phyloP scores from a whole-genome alignment of 2,113 vertebrate species.

The Pandion haliaetus region DNA sequence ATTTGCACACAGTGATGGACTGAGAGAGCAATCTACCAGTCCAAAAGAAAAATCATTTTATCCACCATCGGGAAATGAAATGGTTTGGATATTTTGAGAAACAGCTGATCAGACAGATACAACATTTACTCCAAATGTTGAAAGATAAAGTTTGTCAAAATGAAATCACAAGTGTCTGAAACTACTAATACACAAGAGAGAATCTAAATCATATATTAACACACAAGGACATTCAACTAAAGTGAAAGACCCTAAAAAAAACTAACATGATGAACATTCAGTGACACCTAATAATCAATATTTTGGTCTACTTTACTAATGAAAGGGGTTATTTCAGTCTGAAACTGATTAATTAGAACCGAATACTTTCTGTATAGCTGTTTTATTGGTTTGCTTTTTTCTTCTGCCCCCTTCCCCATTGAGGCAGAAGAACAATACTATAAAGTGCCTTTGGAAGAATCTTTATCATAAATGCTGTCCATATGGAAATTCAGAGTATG shows the following conservation, averaged over 20 bases:
- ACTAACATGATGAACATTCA: neutral
- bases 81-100: neutral
- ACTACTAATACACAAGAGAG: neutral
- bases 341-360: neutral
- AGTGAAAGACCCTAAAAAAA: neutral
- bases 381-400: neutral
- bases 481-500: neutral
- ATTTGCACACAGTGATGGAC: neutral
- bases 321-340: neutral
- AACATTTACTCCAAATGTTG: neutral
- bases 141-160: neutral
- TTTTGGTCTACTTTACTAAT: neutral
- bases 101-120: neutral
- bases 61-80: neutral
- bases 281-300: neutral
- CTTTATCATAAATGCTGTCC: neutral
- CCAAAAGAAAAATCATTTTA: neutral
- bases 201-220: neutral
- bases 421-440: neutral
- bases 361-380: neutral
- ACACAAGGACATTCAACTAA: neutral
- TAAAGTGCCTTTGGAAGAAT: neutral
- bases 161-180: neutral
- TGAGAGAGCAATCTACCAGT: neutral
- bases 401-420: neutral